Evolutionary conservation across 2,797 vertebrate species (phyloP).

Genomic region (Sebastolobus altivelis): DNA sequence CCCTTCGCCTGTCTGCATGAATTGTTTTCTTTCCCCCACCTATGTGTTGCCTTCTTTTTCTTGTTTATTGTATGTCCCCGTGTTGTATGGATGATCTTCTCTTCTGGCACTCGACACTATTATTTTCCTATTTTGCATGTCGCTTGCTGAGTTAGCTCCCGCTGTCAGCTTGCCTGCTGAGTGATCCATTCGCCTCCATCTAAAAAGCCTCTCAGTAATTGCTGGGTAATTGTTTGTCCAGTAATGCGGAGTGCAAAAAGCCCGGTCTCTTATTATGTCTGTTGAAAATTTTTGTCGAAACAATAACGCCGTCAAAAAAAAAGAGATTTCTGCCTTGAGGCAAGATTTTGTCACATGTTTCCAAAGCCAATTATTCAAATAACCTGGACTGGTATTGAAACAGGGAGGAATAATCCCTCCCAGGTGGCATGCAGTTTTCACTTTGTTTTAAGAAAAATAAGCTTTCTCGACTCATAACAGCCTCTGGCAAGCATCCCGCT

Average conservation of each 20-base stretch:
- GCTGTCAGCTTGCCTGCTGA: constrained; percentile 66
- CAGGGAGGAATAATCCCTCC: constrained; percentile 50
- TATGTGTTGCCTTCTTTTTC: background rate
- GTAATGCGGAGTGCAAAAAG: constrained; percentile 29
- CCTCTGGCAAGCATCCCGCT: constrained; percentile 63
- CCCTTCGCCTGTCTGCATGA: constrained; percentile 13
- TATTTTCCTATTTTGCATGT: constrained; percentile 72
- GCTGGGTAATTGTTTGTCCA: constrained; percentile 68
- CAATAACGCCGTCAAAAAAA: background rate
- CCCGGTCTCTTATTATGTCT: constrained; percentile 19
- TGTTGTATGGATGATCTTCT: constrained; percentile 19
- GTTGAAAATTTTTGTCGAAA: constrained; percentile 21
- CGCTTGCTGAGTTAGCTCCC: constrained; percentile 66
- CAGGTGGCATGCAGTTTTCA: constrained; percentile 63
- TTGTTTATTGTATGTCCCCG: constrained; percentile 25
- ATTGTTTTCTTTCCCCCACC: constrained; percentile 1
- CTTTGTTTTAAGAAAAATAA: constrained; percentile 64
- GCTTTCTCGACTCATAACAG: constrained; percentile 51
- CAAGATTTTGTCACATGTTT: constrained; percentile 38
- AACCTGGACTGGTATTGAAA: constrained; percentile 36
- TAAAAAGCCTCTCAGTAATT: constrained; percentile 59
- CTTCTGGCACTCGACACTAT: constrained; percentile 47
- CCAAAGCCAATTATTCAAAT: constrained; percentile 63
- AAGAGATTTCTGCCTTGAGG: constrained; percentile 17
- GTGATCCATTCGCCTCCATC: constrained; percentile 62